Evolutionary conservation across 2,888 invertebrate species (phyloP).

Genomic region (Pimpla rufipes): DNA sequence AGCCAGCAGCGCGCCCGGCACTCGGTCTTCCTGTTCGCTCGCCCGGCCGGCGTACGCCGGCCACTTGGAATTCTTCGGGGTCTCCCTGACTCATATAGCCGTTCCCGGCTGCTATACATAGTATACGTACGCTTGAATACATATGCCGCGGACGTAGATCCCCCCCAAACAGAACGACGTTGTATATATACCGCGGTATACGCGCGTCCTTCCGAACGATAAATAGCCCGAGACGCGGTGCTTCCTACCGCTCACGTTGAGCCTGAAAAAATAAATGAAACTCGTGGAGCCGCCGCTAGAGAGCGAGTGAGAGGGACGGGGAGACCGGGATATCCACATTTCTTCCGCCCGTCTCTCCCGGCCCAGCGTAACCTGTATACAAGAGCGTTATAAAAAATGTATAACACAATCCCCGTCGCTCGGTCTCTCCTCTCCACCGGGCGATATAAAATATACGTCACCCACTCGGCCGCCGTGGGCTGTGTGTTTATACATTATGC

Average conservation of each 20-base stretch:
- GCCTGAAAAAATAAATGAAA: conserved; percentile 63
- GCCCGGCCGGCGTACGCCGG: conserved; percentile 25
- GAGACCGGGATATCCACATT: conserved; percentile 13
- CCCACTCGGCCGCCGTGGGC: conserved; percentile 2
- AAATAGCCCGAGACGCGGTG: conserved; percentile 66
- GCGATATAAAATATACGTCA: conserved; percentile 55
- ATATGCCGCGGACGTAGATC: conserved; percentile 43
- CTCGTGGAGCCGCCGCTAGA: not conserved
- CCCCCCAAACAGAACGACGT: conserved; percentile 43
- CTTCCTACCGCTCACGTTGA: conserved; percentile 50
- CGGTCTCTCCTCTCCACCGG: conserved; percentile 29
- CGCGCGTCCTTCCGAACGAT: conserved; percentile 64
- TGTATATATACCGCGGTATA: conserved; percentile 1
- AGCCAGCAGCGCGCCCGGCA: not conserved
- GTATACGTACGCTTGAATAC: conserved; percentile 30
- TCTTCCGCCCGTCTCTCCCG: not conserved
- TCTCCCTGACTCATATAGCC: conserved; percentile 54
- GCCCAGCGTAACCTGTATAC: conserved; percentile 35
- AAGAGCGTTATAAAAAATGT: conserved; percentile 60
- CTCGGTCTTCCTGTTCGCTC: conserved; percentile 56
- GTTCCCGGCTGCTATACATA: conserved; percentile 33
- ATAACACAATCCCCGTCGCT: conserved; percentile 55
- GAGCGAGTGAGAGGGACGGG: not conserved
- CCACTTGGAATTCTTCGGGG: conserved; percentile 70
- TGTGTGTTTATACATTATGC: conserved; percentile 47